These are phyloP conservation scores for Odontophorus gujanensis DNA, from an alignment of 2,113 vertebrate species.

Conservation along the genomic window DNA sequence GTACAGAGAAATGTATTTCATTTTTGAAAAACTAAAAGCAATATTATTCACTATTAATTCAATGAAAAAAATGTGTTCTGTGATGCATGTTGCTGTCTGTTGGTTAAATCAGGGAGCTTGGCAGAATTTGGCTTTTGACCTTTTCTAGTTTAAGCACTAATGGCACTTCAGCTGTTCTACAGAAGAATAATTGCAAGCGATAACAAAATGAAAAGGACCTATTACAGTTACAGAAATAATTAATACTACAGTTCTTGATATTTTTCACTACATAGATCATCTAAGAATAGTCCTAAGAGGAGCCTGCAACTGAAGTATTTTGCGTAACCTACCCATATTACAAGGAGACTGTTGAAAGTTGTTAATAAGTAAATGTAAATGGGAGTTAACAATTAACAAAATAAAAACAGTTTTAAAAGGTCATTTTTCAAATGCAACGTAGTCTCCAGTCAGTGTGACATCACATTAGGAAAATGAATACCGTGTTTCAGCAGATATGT, in stretches of 20 bases:
- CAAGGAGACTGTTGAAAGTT: not conserved
- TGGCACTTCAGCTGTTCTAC: not conserved
- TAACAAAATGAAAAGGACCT: not conserved
- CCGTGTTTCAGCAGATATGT: not conserved
- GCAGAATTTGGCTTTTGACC: not conserved
- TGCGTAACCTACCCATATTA: not conserved
- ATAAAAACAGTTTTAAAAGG: not conserved
- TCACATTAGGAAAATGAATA: not conserved
- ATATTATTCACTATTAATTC: not conserved
- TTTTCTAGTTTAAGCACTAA: not conserved
- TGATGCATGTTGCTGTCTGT: not conserved
- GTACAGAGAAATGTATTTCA: not conserved
- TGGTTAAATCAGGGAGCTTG: not conserved
- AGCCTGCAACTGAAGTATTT: not conserved
- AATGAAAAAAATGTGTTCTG: not conserved
- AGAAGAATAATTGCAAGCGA: not conserved
- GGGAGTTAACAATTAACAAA: constrained; percentile 18
- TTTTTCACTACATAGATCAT: not conserved
- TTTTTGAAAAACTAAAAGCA: not conserved
- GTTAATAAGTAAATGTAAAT: not conserved
- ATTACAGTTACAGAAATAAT: not conserved
- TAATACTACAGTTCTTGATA: not conserved
- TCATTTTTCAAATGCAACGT: not conserved
- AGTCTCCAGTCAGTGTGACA: not conserved
- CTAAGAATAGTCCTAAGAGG: not conserved